Evolutionary conservation across 1,140 invertebrate species (phyloP).

Genomic region (Eurosta solidaginis): DNA sequence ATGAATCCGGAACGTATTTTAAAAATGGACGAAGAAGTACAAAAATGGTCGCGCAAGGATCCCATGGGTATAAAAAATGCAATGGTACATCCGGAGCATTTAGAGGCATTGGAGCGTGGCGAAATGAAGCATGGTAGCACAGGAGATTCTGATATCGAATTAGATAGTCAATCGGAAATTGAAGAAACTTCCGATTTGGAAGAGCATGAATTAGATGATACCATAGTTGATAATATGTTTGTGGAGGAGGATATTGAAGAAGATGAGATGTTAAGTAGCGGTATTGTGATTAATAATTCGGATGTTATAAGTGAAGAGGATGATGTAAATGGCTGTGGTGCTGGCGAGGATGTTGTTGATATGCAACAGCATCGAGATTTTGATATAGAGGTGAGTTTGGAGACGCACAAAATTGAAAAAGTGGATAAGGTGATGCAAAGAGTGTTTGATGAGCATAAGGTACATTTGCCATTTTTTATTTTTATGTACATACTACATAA

Average conservation of each 20-base stretch:
- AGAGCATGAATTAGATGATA: conserved; percentile 63
- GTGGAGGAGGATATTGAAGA: conserved; percentile 51
- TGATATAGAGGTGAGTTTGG: conserved; percentile 52
- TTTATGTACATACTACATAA: background rate
- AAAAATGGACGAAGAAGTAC: conserved; percentile 97
- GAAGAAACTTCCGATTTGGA: conserved; percentile 61
- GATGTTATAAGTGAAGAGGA: background rate
- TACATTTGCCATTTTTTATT: conserved; percentile 28
- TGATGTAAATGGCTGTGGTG: background rate
- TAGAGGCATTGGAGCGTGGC: conserved; percentile 80
- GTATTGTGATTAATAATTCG: background rate
- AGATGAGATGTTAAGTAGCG: conserved; percentile 35
- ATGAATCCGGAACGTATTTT: conserved; percentile 92
- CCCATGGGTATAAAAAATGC: conserved; percentile 81
- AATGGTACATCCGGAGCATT: conserved; percentile 87
- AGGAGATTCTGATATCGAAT: conserved; percentile 62
- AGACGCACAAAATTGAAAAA: conserved; percentile 12
- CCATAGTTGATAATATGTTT: conserved; percentile 53
- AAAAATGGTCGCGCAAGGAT: conserved; percentile 95
- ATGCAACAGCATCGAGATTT: conserved; percentile 40
- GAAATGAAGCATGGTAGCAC: conserved; percentile 78
- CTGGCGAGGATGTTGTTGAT: background rate
- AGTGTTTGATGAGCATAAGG: conserved; percentile 30
- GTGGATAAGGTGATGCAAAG: conserved; percentile 1
- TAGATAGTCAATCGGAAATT: conserved; percentile 63